phyloP scores from a whole-genome alignment of 2,113 vertebrate genomes.

The Aegithalos caudatus region DNA sequence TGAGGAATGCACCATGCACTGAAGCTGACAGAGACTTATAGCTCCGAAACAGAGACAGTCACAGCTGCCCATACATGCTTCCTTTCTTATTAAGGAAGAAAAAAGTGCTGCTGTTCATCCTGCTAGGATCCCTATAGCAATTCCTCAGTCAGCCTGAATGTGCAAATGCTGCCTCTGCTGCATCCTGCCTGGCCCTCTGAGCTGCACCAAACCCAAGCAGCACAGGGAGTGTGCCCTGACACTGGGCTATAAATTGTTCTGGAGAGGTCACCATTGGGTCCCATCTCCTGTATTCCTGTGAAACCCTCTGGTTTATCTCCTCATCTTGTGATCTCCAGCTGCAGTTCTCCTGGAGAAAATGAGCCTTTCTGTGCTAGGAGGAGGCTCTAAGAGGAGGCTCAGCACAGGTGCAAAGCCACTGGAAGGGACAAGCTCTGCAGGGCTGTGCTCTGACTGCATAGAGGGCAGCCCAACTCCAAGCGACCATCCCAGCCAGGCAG shows the following conservation, averaged over 20 bases:
- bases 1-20: background rate
- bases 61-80: background rate
- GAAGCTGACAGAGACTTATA: slow-evolving; percentile 20
- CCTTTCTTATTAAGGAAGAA: background rate
- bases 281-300: background rate
- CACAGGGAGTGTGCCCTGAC: fast-evolving
- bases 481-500: background rate
- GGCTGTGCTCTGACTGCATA: background rate
- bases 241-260: background rate
- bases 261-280: background rate
- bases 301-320: background rate
- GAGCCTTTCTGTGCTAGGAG: background rate
- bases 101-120: background rate
- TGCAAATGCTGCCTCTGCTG: background rate
- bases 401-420: background rate
- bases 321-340: background rate
- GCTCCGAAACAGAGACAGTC: background rate
- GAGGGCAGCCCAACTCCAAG: background rate
- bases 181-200: background rate
- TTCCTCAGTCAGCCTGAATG: background rate
- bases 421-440: background rate
- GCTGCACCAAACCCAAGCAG: background rate
- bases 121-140: background rate
- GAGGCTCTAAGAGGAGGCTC: background rate
- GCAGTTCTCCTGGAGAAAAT: background rate